Base-by-base conservation (phyloP, 2,888 invertebrate genomes). In the Monochamus alternatus region DNA sequence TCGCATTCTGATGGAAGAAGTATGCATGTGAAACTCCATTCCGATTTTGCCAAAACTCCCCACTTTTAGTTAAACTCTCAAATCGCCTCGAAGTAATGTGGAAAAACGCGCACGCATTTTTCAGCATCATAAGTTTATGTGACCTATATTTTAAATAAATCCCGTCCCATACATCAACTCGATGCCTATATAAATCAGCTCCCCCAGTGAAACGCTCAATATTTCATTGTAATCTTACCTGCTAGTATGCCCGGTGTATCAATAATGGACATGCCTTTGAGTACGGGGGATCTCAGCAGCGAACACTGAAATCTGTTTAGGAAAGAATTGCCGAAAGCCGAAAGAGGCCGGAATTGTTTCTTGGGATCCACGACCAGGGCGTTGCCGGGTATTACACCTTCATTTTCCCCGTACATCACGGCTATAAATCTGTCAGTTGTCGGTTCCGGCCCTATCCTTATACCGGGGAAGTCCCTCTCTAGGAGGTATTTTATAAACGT, bases 381-480 rank as follows among this genome's bases (percentile, higher is more conserved):
- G 90, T 99, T 99, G 75, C 99, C 98, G 69, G 99, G 98, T 83
- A 98, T 96, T n/a, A 97, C 94, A 22, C 84, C 80, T 88, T 96
- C 96, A 87, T 95, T 95, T 77, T 98, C 96, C 80, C 95, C 96
- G 86, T 94, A 93, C 98, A 99, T 99, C 32, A 99, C 98, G 69
- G 97, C 96, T 80, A 98, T 99, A 88, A 99, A 99, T 79, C 98
- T 93, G 90, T 99, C 99, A 5, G 99, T 99, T 1, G 99, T 99
- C n/a, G 99, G 99, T 90, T 99, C 99, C 0, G 99, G 99, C 0
- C 99, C 99, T 85, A 99, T 99, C 75, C 99, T 92, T 84, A 99
- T 98, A 59, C 99, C 99, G 22, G 99, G 99, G 87, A 99, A 99
- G 85, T 99, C 98, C 86, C 94, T 91, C 87, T 96, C 96, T 80